Conservation (phyloP, 2,797 vertebrate species). For the Platalea minor region DNA sequence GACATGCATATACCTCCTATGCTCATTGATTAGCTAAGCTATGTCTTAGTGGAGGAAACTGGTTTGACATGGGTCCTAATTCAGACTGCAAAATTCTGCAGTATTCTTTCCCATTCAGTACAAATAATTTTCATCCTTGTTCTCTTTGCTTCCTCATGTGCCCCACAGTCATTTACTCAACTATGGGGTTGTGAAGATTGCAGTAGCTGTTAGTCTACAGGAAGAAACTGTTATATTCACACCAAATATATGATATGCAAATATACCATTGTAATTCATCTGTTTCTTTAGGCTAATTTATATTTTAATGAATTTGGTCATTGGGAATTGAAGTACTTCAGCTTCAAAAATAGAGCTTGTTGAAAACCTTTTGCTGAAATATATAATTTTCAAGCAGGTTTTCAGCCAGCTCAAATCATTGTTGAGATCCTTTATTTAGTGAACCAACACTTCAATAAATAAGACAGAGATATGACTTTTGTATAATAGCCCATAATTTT, state of each 20-base stretch:
- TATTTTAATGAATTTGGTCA: constrained; percentile 57
- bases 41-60: neutral
- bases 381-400: constrained; percentile 7
- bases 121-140: constrained; percentile 17
- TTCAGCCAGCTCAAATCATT: constrained; percentile 9
- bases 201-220: neutral
- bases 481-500: constrained; percentile 15
- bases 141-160: neutral
- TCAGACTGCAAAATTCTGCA: constrained; percentile 19
- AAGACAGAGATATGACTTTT: constrained; percentile 22
- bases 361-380: constrained; percentile 44
- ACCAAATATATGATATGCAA: constrained; percentile 19
- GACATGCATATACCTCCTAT: neutral
- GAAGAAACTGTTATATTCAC: constrained; percentile 5
- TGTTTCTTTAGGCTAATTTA: constrained; percentile 57
- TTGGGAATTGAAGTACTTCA: constrained; percentile 39
- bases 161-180: neutral
- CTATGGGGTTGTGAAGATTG: neutral
- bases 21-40: neutral
- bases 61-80: constrained; percentile 4
- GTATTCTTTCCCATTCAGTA: neutral
- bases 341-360: constrained; percentile 31
- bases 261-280: constrained; percentile 39
- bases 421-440: constrained; percentile 29
- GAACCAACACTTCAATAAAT: constrained; percentile 15